Percentiles rank a stretch among this genome's conserved stretches.
Conservation (phyloP, 2,113 vertebrate species). For the Brienomyrus longianalis region DNA sequence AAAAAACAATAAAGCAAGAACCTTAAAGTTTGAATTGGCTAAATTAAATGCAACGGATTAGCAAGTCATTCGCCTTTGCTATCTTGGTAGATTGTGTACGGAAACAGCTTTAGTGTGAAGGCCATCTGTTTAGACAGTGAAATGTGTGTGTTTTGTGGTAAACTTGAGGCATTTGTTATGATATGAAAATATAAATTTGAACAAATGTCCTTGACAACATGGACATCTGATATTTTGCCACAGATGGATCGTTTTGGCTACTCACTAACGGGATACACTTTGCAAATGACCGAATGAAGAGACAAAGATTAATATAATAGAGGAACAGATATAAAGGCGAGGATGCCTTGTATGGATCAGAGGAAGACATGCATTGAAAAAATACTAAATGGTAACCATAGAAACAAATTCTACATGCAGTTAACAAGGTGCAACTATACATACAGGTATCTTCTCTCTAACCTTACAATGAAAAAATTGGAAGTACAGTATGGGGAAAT, state of each 20-base stretch:
- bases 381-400: constrained; percentile 14
- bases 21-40: not conserved
- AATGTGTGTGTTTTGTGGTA: constrained; percentile 12
- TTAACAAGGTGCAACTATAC: not conserved
- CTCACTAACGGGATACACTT: not conserved
- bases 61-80: not conserved
- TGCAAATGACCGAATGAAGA: not conserved
- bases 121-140: constrained; percentile 11
- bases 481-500: not conserved
- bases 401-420: constrained; percentile 15
- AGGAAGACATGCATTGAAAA: constrained; percentile 11
- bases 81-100: not conserved
- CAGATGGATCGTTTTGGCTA: constrained; percentile 12
- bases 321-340: not conserved
- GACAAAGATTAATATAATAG: not conserved
- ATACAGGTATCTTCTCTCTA: not conserved
- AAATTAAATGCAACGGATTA: not conserved
- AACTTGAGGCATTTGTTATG: constrained; percentile 22
- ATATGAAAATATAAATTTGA: constrained; percentile 20
- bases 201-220: constrained; percentile 14
- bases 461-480: not conserved
- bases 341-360: not conserved
- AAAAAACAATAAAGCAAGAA: not conserved
- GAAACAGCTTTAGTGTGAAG: constrained; percentile 10
- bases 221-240: constrained; percentile 18